Evolutionary conservation across 1,140 invertebrate genomes (phyloP).

Genomic region (Whitmania pigra): DNA sequence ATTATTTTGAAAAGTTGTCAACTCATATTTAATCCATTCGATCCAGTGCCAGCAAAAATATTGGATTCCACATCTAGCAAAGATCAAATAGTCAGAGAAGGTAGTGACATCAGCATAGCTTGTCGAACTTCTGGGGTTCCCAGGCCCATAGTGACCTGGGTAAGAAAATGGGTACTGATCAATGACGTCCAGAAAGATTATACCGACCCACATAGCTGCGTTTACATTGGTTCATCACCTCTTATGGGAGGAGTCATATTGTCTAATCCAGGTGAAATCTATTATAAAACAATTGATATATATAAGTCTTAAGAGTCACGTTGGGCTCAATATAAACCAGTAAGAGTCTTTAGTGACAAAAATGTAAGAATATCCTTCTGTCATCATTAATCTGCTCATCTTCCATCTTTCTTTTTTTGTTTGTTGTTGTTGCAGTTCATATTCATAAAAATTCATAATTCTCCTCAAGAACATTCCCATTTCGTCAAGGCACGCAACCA

Average conservation of each 20-base stretch:
- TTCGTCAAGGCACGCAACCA: too few species aligned
- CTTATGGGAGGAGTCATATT: not conserved
- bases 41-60: constrained; percentile 25
- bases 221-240: not conserved
- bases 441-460: too few species aligned
- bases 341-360: too few species aligned
- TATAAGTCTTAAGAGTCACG: too few species aligned
- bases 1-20: not conserved
- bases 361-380: too few species aligned
- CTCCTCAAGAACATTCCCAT: too few species aligned
- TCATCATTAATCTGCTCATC: too few species aligned
- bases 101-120: constrained; percentile 32
- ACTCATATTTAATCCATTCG: not conserved
- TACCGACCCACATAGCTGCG: constrained; percentile 19
- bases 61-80: constrained; percentile 23
- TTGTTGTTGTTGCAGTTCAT: too few species aligned
- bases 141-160: constrained; percentile 34
- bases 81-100: constrained; percentile 28
- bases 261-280: too few species aligned
- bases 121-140: constrained; percentile 37
- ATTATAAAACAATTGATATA: too few species aligned
- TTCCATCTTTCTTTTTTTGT: too few species aligned
- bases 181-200: constrained; percentile 27
- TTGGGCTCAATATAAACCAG: too few species aligned
- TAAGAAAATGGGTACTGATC: constrained; percentile 27